phyloP scores from a whole-genome alignment of 2,797 vertebrate genomes.

The Lacerta bilineata region DNA sequence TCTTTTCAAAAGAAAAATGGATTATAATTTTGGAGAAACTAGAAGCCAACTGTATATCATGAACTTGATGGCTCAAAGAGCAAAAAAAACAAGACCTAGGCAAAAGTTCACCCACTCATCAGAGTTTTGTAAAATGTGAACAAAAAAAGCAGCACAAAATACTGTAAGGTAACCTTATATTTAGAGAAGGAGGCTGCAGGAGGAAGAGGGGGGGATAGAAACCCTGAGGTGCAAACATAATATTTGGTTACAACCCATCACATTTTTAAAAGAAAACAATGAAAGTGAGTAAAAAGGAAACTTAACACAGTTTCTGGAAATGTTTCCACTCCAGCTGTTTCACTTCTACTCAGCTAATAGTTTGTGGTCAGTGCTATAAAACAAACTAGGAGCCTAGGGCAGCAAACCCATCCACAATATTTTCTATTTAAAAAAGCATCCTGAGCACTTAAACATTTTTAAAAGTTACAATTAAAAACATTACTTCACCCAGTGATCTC shows the following conservation, averaged over 20 bases:
- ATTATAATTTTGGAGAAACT: neutral
- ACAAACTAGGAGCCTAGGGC: slow-evolving; percentile 27
- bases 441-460: no score
- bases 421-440: no score
- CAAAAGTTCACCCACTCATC: neutral
- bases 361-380: slow-evolving; percentile 21
- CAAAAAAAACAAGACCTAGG: neutral
- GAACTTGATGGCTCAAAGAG: neutral
- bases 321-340: slow-evolving; percentile 42
- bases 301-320: slow-evolving; percentile 29
- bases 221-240: no score
- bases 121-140: neutral
- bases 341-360: slow-evolving; percentile 23
- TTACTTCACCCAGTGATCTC: no score
- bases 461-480: no score
- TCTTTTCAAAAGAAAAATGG: neutral
- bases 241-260: neutral
- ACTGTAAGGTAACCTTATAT: neutral
- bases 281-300: slow-evolving; percentile 24
- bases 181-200: neutral
- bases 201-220: neutral
- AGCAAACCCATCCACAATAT: no score
- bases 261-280: neutral
- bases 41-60: neutral
- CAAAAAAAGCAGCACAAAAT: neutral